phyloP scores from a whole-genome alignment of 2,113 vertebrate genomes.

The Phocoena phocoena region DNA sequence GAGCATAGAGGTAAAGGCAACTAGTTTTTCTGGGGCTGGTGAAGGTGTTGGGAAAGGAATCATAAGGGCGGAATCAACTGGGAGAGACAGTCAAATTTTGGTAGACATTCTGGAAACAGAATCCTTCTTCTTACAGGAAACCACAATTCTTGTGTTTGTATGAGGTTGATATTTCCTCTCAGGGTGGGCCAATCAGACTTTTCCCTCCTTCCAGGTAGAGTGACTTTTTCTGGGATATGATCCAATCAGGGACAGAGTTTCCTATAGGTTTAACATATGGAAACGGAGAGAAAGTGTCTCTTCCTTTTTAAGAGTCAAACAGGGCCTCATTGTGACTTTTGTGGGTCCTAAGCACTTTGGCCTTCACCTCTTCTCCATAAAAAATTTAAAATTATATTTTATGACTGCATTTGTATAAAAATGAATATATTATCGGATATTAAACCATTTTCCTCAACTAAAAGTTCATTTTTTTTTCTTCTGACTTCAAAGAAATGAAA shows the following conservation, averaged over 20 bases:
- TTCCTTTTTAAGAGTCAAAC: not conserved
- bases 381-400: not conserved
- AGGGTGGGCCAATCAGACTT: not conserved
- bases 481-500: not conserved
- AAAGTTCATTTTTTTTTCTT: not conserved
- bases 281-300: not conserved
- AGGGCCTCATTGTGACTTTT: not conserved
- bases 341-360: not conserved
- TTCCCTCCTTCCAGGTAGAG: not conserved
- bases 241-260: not conserved
- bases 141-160: not conserved
- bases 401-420: not conserved
- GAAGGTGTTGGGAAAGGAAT: not conserved
- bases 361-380: not conserved
- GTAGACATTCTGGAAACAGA: not conserved
- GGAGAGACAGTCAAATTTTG: not conserved
- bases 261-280: not conserved
- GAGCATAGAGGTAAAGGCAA: not conserved
- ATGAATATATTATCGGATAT: not conserved
- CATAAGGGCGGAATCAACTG: rapidly evolving
- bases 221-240: not conserved
- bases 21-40: not conserved
- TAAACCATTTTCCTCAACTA: not conserved
- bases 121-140: not conserved
- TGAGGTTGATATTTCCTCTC: not conserved